Conservation (phyloP, 2,888 invertebrate genomes). For the Flabesymbios commensalis region DNA sequence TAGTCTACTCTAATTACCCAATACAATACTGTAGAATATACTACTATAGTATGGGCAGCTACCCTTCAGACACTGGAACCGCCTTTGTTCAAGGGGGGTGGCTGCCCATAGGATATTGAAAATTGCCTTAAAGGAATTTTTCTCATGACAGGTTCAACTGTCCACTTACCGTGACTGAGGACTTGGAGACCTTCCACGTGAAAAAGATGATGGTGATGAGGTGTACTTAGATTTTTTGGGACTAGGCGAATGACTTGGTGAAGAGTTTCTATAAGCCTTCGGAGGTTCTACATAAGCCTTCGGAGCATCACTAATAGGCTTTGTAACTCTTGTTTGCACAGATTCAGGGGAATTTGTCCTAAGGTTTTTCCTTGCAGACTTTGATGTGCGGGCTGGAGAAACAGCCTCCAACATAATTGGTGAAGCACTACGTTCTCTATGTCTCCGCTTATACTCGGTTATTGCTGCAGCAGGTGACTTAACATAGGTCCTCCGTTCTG, state of each 20-base stretch:
- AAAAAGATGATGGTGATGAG: constrained; percentile 5
- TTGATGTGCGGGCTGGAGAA: too few species aligned
- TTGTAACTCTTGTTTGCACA: background rate
- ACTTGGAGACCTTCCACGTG: constrained; percentile 29
- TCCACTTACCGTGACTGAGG: too few species aligned
- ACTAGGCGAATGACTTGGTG: constrained; percentile 14
- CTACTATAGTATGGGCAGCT: too few species aligned
- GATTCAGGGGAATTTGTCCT: background rate
- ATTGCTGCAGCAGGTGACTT: background rate
- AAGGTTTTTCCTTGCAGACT: background rate
- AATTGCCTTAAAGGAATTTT: too few species aligned
- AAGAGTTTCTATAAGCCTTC: constrained; percentile 35
- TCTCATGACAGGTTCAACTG: too few species aligned
- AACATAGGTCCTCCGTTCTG: background rate
- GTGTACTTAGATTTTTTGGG: constrained; percentile 8
- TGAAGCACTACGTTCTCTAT: background rate
- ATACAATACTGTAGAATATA: too few species aligned
- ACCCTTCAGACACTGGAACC: too few species aligned
- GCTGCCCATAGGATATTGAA: too few species aligned
- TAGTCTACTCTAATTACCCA: too few species aligned
- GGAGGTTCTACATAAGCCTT: constrained; percentile 36
- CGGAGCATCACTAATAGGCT: constrained; percentile 2
- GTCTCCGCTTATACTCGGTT: background rate
- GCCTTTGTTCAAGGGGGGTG: too few species aligned
- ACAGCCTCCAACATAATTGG: too few species aligned